Evolutionary conservation across 2,113 vertebrate genomes (phyloP).

Genomic region (Tautogolabrus adspersus): DNA sequence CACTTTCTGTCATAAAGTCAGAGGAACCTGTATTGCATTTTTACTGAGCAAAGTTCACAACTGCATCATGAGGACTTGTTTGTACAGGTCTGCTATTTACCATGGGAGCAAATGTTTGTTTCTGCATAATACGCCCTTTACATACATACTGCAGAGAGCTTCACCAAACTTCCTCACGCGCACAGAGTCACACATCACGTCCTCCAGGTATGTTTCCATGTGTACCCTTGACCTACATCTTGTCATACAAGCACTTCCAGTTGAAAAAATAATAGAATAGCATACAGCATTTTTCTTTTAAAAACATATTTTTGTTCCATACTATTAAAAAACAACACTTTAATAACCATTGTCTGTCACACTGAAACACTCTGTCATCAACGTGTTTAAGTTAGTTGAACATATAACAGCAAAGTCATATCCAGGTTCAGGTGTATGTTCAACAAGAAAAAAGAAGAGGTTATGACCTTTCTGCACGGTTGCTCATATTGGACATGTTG

Average conservation of each 20-base stretch:
- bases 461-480: background rate
- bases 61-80: background rate
- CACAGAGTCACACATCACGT: background rate
- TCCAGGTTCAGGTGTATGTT: background rate
- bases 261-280: background rate
- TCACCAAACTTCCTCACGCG: background rate
- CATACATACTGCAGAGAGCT: background rate
- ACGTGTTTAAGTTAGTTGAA: too few species aligned
- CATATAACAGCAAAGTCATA: background rate
- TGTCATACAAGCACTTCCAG: background rate
- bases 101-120: background rate
- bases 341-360: too few species aligned
- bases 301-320: too few species aligned
- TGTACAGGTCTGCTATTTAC: background rate
- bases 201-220: background rate
- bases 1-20: background rate
- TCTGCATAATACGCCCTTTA: background rate
- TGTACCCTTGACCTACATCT: background rate
- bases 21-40: background rate
- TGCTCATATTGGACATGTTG: slow-evolving; percentile 36
- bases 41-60: background rate
- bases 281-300: background rate
- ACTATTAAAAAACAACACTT: too few species aligned
- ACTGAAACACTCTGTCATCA: too few species aligned
- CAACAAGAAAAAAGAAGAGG: background rate